Evolutionary conservation across 2,888 invertebrate species (phyloP).

Genomic region (Eristalis arbustorum): DNA sequence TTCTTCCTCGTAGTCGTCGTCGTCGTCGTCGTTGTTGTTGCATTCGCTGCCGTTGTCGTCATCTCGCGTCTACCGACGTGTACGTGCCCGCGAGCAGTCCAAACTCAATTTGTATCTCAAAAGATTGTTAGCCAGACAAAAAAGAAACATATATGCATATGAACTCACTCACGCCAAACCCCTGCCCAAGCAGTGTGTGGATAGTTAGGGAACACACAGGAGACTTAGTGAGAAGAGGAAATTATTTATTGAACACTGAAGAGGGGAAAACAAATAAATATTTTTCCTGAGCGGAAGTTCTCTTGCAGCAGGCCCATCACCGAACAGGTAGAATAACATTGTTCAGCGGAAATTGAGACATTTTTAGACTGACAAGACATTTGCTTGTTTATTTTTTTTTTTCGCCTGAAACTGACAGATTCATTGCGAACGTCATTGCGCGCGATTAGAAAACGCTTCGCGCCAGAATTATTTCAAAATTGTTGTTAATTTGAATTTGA

Average conservation of each 20-base stretch:
- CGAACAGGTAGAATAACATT: slow-evolving; percentile 61
- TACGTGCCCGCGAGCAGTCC: slow-evolving; percentile 18
- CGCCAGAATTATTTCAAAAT: not conserved
- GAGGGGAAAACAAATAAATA: slow-evolving; percentile 56
- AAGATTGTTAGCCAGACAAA: not conserved
- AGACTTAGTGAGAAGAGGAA: not conserved
- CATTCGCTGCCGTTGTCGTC: not conserved
- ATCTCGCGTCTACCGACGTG: not conserved
- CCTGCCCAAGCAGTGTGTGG: not conserved
- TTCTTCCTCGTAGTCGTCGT: too few relatives aligned
- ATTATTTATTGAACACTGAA: slow-evolving; percentile 49
- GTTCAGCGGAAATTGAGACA: slow-evolving; percentile 54
- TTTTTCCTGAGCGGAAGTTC: slow-evolving; percentile 47
- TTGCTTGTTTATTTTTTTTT: not conserved
- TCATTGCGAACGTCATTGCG: not conserved
- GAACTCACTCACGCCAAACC: not conserved
- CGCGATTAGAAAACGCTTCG: not conserved
- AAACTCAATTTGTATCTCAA: slow-evolving; percentile 34
- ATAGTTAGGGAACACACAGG: slow-evolving; percentile 8
- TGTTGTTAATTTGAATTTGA: not conserved
- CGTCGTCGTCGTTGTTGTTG: not conserved
- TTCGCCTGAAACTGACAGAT: not conserved
- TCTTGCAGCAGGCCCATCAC: not conserved
- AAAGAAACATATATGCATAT: not conserved
- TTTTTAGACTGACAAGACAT: slow-evolving; percentile 6